Conservation (phyloP, 2,797 vertebrate genomes). For the Limosa lapponica region DNA sequence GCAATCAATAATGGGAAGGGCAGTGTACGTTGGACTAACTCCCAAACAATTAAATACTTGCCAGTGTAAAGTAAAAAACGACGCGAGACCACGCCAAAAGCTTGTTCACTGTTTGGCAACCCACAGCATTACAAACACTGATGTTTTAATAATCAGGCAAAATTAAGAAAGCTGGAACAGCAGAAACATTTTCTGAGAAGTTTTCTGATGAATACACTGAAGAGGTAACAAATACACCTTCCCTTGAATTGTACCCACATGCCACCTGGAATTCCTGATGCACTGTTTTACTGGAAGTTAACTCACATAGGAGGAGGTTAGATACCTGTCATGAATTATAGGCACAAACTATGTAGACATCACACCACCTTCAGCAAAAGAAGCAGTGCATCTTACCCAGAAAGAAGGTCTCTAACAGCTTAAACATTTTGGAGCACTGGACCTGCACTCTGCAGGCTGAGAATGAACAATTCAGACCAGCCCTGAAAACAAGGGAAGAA, state of each 20-base stretch:
- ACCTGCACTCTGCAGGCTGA: not conserved
- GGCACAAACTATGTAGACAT: not conserved
- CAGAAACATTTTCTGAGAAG: constrained; percentile 26
- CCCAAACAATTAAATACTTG: constrained; percentile 72
- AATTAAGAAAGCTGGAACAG: constrained; percentile 28
- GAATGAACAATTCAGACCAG: not conserved
- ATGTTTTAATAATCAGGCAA: constrained; percentile 38
- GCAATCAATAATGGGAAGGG: constrained; percentile 70
- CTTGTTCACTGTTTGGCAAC: constrained; percentile 65
- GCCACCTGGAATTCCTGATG: not conserved
- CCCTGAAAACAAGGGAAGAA: not conserved
- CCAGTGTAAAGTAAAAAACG: constrained; percentile 66
- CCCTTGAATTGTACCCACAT: not conserved
- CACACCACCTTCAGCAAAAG: not conserved
- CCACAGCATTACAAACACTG: constrained; percentile 29
- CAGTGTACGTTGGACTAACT: constrained; percentile 61
- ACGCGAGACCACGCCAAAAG: constrained; percentile 31
- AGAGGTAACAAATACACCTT: constrained; percentile 37
- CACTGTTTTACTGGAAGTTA: constrained; percentile 18
- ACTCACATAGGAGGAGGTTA: not conserved
- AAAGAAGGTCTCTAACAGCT: not conserved
- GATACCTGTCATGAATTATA: not conserved
- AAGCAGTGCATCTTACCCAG: not conserved
- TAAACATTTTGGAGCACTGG: not conserved
- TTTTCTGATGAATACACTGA: constrained; percentile 15